These are phyloP conservation scores for Tipula vernalis DNA, from an alignment of 2,888 invertebrate genomes.

Conservation along the genomic window DNA sequence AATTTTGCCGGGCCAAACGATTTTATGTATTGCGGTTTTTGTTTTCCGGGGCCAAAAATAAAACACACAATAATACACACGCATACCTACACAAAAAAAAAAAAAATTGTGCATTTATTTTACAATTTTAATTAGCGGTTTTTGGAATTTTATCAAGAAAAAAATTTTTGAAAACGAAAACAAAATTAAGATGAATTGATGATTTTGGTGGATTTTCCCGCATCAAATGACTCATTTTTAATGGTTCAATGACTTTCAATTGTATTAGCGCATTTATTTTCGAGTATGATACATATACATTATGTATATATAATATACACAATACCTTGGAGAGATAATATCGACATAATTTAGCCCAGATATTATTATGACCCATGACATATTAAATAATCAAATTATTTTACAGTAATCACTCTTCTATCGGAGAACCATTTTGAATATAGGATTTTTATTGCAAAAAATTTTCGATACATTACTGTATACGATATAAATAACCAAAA, in stretches of 20 bases:
- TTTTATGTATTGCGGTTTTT: neutral
- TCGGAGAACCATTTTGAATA: neutral
- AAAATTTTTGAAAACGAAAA: neutral
- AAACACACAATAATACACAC: too few species aligned
- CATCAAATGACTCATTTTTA: neutral
- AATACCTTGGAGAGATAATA: neutral
- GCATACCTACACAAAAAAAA: neutral
- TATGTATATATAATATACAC: neutral
- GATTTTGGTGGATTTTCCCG: neutral
- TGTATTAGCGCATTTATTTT: neutral
- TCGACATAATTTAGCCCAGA: neutral
- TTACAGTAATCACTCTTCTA: neutral
- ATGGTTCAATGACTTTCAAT: slow-evolving; percentile 4
- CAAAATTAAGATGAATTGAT: neutral
- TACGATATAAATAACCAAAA: neutral
- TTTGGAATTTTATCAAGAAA: neutral
- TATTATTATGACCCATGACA: neutral
- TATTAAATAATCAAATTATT: neutral
- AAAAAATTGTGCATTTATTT: neutral
- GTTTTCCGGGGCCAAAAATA: neutral
- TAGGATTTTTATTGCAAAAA: neutral
- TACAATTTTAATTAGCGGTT: neutral
- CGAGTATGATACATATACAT: neutral
- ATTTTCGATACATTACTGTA: neutral
- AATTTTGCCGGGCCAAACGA: neutral